These are phyloP conservation scores for Reticulitermes speratus DNA, from an alignment of 1,140 invertebrate species.

Conservation along the genomic window DNA sequence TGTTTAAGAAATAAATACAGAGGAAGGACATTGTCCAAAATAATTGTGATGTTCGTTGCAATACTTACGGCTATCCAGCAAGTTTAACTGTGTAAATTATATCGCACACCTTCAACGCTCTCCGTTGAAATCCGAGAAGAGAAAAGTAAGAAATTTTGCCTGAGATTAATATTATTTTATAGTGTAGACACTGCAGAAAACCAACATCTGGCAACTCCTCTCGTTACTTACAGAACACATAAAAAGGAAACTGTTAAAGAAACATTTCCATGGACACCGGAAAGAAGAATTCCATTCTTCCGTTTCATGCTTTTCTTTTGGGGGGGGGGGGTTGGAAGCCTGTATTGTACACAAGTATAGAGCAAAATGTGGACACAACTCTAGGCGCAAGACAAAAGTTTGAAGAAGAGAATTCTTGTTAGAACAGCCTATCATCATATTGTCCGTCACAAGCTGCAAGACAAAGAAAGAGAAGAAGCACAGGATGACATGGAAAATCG, in stretches of 20 bases:
- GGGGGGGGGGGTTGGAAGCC: too few species aligned
- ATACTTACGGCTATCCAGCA: too few species aligned
- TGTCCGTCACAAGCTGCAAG: not conserved
- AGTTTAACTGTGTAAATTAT: too few species aligned
- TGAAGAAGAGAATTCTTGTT: not conserved
- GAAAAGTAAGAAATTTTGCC: not conserved
- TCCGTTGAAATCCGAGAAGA: not conserved
- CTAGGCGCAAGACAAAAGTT: not conserved
- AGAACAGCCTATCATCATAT: slow-evolving; percentile 1
- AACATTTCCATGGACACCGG: slow-evolving; percentile 4
- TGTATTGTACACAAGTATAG: not conserved
- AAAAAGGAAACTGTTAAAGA: slow-evolving; percentile 14
- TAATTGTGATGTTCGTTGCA: too few species aligned
- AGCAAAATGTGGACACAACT: not conserved
- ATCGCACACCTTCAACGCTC: too few species aligned
- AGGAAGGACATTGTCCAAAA: too few species aligned
- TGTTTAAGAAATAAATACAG: too few species aligned
- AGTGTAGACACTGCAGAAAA: not conserved
- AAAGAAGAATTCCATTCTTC: not conserved
- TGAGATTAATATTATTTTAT: not conserved
- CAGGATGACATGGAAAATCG: not conserved
- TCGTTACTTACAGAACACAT: not conserved
- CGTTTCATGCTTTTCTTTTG: not conserved
- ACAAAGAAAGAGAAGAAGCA: not conserved
- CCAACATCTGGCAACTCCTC: slow-evolving; percentile 1